These are phyloP conservation scores for Pectinophora gossypiella DNA, from an alignment of 1,140 invertebrate species.

Conservation along the genomic window DNA sequence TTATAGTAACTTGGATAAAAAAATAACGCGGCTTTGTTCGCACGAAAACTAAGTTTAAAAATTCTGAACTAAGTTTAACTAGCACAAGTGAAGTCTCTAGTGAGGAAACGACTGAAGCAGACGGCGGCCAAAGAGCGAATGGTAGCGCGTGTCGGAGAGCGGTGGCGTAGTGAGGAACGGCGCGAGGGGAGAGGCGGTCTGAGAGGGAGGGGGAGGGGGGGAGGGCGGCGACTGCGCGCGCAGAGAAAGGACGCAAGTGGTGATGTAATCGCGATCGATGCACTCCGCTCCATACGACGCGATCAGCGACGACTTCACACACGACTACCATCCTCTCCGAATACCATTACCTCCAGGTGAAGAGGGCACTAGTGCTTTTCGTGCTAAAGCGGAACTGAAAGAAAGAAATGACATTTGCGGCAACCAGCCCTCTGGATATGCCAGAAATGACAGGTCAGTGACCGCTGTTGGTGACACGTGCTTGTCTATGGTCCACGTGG, in stretches of 20 bases:
- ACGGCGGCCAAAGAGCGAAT: slow-evolving; percentile 56
- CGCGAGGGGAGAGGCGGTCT: too few species aligned
- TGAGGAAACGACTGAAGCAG: slow-evolving; percentile 33
- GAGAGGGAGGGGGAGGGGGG: slow-evolving; percentile 30
- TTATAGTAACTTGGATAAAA: not conserved
- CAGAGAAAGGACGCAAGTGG: slow-evolving; percentile 69
- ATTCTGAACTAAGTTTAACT: slow-evolving; percentile 43
- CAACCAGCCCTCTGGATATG: not conserved
- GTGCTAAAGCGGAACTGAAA: not conserved
- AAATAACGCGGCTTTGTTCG: not conserved
- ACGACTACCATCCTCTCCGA: too few species aligned
- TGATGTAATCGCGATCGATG: slow-evolving; percentile 73
- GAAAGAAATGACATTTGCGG: not conserved
- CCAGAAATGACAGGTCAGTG: slow-evolving; percentile 24
- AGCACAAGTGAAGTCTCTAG: slow-evolving; percentile 26
- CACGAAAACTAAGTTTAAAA: slow-evolving; percentile 33
- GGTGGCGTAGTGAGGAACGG: slow-evolving; percentile 45
- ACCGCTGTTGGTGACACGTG: slow-evolving; percentile 26
- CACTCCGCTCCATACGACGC: slow-evolving; percentile 49
- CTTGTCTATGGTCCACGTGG: slow-evolving; percentile 1
- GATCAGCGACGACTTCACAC: slow-evolving; percentile 21
- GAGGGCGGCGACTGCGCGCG: slow-evolving; percentile 48
- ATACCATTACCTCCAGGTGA: too few species aligned
- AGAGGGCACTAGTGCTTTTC: not conserved
- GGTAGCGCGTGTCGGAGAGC: slow-evolving; percentile 40